phyloP scores from a whole-genome alignment of 2,113 vertebrate species.

The Chauna torquata region DNA sequence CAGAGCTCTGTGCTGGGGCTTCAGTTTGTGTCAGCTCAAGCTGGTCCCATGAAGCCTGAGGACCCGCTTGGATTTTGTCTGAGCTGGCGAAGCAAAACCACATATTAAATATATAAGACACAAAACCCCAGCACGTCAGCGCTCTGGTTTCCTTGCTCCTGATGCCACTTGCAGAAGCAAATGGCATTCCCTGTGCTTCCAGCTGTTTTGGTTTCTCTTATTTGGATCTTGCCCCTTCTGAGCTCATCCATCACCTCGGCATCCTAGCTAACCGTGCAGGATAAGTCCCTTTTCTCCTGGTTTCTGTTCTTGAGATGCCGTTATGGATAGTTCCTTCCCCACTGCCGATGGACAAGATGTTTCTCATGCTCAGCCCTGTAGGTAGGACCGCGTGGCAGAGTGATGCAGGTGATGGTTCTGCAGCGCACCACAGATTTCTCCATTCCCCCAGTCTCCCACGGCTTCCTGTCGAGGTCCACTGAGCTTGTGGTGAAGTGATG shows the following conservation, averaged over 20 bases:
- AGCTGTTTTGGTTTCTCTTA: not conserved
- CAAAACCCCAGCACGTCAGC: not conserved
- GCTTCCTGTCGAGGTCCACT: rapidly evolving
- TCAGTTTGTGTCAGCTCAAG: not conserved
- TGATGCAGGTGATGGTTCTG: not conserved
- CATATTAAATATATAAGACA: not conserved
- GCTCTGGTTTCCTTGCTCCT: not conserved
- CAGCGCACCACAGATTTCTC: not conserved
- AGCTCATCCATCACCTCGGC: rapidly evolving
- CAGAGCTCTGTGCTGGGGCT: not conserved
- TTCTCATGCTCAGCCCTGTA: not conserved
- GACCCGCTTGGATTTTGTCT: not conserved
- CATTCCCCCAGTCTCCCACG: not conserved
- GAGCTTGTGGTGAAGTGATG: not conserved
- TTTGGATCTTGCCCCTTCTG: not conserved
- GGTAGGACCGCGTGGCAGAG: not conserved
- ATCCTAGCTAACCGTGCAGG: not conserved
- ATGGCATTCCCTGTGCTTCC: not conserved
- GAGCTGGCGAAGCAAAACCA: not conserved
- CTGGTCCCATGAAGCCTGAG: not conserved
- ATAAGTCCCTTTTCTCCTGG: not conserved
- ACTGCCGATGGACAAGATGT: too few species aligned
- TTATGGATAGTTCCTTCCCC: not conserved
- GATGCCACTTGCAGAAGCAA: not conserved
- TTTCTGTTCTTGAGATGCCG: not conserved